phyloP scores from a whole-genome alignment of 1,140 invertebrate species.

The Globodera ellingtonae region DNA sequence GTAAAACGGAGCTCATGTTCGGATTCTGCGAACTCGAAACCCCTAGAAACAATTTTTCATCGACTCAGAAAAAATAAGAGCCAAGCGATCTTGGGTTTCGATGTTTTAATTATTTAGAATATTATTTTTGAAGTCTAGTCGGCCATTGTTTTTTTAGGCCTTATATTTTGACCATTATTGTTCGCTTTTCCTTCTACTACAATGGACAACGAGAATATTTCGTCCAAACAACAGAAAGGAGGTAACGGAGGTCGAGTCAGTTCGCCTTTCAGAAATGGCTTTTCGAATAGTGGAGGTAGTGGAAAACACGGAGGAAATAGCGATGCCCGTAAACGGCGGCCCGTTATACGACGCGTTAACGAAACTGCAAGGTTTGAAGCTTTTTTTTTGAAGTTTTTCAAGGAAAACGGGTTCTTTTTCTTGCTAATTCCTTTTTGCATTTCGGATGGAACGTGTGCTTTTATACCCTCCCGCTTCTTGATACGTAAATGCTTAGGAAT shows the following conservation, averaged over 20 bases:
- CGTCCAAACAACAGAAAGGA: not conserved
- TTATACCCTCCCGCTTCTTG: too few species aligned
- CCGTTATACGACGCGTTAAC: conserved; percentile 8
- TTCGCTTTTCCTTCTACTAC: not conserved
- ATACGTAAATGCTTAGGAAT: too few species aligned
- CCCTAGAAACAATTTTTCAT: too few species aligned
- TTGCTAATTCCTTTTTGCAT: not conserved
- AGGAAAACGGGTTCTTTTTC: not conserved
- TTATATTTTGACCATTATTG: not conserved
- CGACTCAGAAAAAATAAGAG: too few species aligned
- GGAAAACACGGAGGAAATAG: not conserved
- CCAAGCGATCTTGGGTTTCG: too few species aligned
- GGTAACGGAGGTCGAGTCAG: not conserved
- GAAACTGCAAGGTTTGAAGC: not conserved
- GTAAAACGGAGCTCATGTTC: too few species aligned
- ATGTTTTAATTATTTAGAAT: too few species aligned
- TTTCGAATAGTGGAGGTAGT: not conserved
- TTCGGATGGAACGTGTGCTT: too few species aligned
- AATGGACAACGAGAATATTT: not conserved
- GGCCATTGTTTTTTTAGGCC: not conserved
- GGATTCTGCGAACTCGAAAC: too few species aligned
- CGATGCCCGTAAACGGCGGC: not conserved
- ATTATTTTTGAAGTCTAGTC: too few species aligned
- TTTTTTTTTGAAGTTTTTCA: too few species aligned
- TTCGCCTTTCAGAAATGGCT: conserved; percentile 6